Evolutionary conservation across 2,797 vertebrate species (phyloP).

Genomic region (Coccyzus lansbergi): DNA sequence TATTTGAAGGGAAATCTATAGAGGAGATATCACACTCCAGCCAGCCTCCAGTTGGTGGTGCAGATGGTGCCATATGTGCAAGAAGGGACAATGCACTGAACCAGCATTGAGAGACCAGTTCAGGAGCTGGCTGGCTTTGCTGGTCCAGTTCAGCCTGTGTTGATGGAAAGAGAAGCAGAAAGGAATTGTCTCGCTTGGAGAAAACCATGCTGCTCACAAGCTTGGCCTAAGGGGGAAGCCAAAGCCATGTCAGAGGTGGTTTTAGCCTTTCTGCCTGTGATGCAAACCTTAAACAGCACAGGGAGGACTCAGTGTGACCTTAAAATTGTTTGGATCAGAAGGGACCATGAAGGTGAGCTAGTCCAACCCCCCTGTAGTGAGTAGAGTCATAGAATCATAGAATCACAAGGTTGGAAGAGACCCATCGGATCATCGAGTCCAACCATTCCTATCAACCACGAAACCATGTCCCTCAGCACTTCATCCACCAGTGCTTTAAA

Average conservation of each 20-base stretch:
- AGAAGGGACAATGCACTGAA: background rate
- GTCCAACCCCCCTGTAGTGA: no score
- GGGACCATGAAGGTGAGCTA: no score
- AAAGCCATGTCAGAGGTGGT: background rate
- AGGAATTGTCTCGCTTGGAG: background rate
- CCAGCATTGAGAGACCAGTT: background rate
- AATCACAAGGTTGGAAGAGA: no score
- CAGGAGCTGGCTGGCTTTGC: background rate
- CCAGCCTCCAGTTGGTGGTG: fast-evolving
- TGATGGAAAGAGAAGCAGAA: background rate
- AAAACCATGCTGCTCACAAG: background rate
- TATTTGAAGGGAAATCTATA: background rate
- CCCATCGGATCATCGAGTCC: no score
- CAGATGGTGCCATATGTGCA: background rate
- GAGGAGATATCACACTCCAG: background rate
- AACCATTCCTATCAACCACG: no score
- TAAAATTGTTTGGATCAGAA: no score
- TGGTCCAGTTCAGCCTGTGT: background rate
- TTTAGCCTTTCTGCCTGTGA: background rate
- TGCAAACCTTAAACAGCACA: background rate
- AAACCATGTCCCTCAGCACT: no score
- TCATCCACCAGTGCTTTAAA: no score
- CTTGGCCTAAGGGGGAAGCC: background rate
- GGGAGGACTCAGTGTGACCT: background rate
- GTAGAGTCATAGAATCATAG: no score